Percentiles rank a stretch among this genome's conserved stretches.
Evolutionary conservation across 2,113 vertebrate species (phyloP).

Genomic region (Anseranas semipalmata): DNA sequence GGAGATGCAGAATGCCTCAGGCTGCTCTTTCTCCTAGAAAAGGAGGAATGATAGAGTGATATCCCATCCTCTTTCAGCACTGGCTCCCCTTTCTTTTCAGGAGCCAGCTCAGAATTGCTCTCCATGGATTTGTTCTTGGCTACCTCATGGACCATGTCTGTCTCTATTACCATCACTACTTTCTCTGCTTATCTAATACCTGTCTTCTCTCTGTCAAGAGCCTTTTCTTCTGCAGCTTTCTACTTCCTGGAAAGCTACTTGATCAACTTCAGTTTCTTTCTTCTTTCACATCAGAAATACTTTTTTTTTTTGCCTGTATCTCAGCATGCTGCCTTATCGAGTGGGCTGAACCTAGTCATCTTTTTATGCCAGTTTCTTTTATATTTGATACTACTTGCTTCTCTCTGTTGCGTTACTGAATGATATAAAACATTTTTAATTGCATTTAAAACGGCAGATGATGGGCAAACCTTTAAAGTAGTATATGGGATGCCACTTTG

Average conservation of each 20-base stretch:
- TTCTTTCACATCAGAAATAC: neutral
- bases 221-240: conserved; percentile 10
- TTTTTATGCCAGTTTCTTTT: neutral
- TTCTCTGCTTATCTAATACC: neutral
- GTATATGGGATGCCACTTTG: neutral
- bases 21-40: conserved; percentile 27
- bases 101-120: conserved; percentile 29
- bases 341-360: neutral
- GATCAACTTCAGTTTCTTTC: neutral
- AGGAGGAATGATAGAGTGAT: neutral
- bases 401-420: neutral
- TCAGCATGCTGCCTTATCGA: neutral
- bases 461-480: neutral
- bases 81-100: conserved; percentile 11
- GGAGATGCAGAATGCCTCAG: neutral
- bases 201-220: neutral
- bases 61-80: neutral
- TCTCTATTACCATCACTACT: neutral
- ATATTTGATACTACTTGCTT: neutral
- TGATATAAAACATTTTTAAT: accelerated
- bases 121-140: conserved; percentile 26
- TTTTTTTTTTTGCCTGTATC: neutral
- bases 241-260: conserved; percentile 13
- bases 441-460: neutral
- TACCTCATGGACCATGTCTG: neutral